Evolutionary conservation across 2,888 invertebrate species (phyloP).

Genomic region (Trimorus sp.): DNA sequence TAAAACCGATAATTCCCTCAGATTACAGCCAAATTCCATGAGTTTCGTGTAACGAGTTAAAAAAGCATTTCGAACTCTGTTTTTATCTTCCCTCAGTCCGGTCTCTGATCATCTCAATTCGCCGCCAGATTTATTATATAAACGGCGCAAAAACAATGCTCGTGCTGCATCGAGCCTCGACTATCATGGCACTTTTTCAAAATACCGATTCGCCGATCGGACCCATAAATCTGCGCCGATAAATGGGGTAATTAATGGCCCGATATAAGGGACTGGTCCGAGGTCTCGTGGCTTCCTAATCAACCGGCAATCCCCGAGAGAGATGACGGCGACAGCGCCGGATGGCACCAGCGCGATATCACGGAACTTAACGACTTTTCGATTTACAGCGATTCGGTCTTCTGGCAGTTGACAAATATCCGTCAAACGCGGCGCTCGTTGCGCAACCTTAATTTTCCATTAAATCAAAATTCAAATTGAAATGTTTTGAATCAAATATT

Average conservation of each 20-base stretch:
- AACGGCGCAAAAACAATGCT: too few relatives aligned
- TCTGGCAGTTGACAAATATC: constrained; percentile 71
- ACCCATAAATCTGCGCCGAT: constrained; percentile 70
- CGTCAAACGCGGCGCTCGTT: constrained; percentile 69
- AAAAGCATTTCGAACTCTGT: too few relatives aligned
- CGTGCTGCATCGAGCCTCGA: too few relatives aligned
- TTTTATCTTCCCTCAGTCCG: too few relatives aligned
- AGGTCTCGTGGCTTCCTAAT: constrained; percentile 56
- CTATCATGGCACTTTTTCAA: not conserved
- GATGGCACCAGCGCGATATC: constrained; percentile 78
- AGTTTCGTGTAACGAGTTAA: too few relatives aligned
- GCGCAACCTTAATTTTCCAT: not conserved
- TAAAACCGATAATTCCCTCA: too few relatives aligned
- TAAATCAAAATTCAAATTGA: too few relatives aligned
- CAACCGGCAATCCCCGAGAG: constrained; percentile 73
- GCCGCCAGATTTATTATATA: too few relatives aligned
- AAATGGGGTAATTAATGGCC: constrained; percentile 72
- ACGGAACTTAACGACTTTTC: constrained; percentile 65
- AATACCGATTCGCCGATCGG: constrained; percentile 22
- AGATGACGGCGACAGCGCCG: constrained; percentile 77
- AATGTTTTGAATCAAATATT: too few relatives aligned
- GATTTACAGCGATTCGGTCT: constrained; percentile 61
- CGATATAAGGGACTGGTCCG: constrained; percentile 59
- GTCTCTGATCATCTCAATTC: too few relatives aligned
- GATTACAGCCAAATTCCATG: too few relatives aligned